Evolutionary conservation across 2,797 vertebrate species (phyloP).

Genomic region (Amniataba percoides): DNA sequence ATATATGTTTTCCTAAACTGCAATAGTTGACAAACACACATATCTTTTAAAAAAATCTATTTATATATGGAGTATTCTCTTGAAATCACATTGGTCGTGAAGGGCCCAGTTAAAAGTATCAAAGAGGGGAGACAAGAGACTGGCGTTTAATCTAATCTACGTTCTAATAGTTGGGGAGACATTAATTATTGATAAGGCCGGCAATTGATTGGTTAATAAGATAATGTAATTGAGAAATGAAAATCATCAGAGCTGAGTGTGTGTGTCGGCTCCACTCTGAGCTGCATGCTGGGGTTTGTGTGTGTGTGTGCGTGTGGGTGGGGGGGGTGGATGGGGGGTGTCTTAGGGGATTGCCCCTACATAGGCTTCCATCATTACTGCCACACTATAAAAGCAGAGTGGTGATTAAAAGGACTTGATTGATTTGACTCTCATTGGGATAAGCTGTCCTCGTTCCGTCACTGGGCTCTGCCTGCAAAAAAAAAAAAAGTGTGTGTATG

Average conservation of each 20-base stretch:
- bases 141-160: constrained; percentile 85
- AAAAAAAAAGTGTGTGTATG: constrained; percentile 23
- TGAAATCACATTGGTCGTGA: constrained; percentile 53
- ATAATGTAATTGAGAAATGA: constrained; percentile 91
- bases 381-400: constrained; percentile 88
- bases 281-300: constrained; percentile 43
- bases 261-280: constrained; percentile 75
- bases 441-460: constrained; percentile 83
- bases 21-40: constrained; percentile 7
- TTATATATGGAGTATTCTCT: constrained; percentile 36
- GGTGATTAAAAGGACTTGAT: constrained; percentile 90
- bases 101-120: constrained; percentile 79
- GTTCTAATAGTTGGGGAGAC: constrained; percentile 85
- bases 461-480: constrained; percentile 52
- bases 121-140: constrained; percentile 79
- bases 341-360: constrained; percentile 87
- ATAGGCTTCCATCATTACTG: constrained; percentile 87
- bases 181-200: constrained; percentile 89
- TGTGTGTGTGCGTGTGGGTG: constrained; percentile 2
- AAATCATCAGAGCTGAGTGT: constrained; percentile 84
- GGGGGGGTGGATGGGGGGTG: constrained; percentile 52
- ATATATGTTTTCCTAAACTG: constrained; percentile 16
- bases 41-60: constrained; percentile 56
- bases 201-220: constrained; percentile 90
- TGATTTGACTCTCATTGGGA: constrained; percentile 89